phyloP scores from a whole-genome alignment of 2,797 vertebrate genomes.

The Ara ararauna region DNA sequence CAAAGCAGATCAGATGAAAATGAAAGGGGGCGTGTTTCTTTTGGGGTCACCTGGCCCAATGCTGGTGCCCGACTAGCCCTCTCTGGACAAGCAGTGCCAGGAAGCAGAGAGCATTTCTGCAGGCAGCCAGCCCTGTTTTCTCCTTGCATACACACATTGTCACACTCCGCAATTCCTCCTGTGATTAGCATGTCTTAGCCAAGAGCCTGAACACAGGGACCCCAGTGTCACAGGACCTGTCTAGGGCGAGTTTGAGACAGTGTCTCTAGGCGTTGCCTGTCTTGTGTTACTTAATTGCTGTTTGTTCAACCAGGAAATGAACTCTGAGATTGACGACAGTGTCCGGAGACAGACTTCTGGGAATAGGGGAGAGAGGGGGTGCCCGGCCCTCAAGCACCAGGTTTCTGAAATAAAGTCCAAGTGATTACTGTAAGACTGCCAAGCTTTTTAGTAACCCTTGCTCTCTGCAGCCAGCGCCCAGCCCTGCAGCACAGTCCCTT shows the following conservation, averaged over 20 bases:
- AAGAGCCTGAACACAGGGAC: conserved; percentile 12
- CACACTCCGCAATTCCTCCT: neutral
- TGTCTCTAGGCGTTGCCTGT: conserved; percentile 60
- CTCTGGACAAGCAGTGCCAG: neutral
- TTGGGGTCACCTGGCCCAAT: neutral
- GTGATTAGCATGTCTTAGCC: conserved; percentile 54
- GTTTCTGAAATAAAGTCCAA: conserved; percentile 18
- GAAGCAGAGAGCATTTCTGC: neutral
- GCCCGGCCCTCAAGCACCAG: neutral
- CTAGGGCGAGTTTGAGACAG: conserved; percentile 27
- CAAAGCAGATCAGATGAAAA: neutral
- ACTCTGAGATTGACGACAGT: conserved; percentile 56
- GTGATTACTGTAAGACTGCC: neutral
- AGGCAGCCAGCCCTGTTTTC: neutral
- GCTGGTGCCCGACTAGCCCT: conserved; percentile 9
- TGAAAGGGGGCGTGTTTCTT: neutral
- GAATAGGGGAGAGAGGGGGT: conserved; percentile 24
- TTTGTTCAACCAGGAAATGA: conserved; percentile 80
- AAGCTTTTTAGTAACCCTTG: neutral
- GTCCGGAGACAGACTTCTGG: conserved; percentile 68
- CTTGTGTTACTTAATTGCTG: conserved; percentile 65
- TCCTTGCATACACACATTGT: neutral
- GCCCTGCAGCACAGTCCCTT: neutral
- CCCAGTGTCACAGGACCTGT: neutral
- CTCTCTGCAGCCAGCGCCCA: neutral